phyloP scores from a whole-genome alignment of 1,140 invertebrate genomes.

The Drosophila ananassae region DNA sequence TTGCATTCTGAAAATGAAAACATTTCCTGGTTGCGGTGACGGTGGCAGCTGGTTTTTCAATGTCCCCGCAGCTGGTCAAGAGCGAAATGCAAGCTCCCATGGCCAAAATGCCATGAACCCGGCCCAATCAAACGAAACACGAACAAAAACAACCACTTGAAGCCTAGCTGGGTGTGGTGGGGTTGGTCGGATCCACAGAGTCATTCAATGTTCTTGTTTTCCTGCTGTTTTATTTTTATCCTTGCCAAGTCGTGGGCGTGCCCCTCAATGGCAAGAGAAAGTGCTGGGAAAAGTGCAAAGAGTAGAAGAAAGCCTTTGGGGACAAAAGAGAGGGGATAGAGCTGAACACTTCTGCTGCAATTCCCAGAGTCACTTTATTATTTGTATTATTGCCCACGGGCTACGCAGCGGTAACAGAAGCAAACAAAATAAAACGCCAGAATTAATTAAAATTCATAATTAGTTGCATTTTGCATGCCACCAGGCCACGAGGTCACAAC shows the following conservation, averaged over 20 bases:
- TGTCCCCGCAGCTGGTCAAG: conserved; percentile 9
- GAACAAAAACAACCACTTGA: conserved; percentile 25
- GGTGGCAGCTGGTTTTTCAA: conserved; percentile 12
- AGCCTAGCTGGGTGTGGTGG: neutral
- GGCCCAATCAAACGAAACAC: conserved; percentile 30
- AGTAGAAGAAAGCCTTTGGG: neutral
- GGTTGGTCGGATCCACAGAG: conserved; percentile 18
- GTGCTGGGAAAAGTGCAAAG: conserved; percentile 2
- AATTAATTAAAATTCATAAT: conserved; percentile 76
- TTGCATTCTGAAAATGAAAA: conserved; percentile 27
- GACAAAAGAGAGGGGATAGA: neutral
- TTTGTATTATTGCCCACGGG: conserved; percentile 40
- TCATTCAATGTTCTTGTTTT: conserved; percentile 41
- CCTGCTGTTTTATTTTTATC: conserved; percentile 28
- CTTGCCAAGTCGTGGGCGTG: neutral
- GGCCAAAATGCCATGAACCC: conserved; percentile 34
- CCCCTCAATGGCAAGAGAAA: conserved; percentile 1
- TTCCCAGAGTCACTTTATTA: conserved; percentile 47
- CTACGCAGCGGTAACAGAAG: conserved; percentile 3
- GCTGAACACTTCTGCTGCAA: conserved; percentile 23
- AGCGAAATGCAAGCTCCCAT: conserved; percentile 23
- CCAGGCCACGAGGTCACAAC: conserved; percentile 52
- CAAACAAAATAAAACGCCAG: conserved; percentile 57
- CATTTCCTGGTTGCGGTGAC: conserved; percentile 20
- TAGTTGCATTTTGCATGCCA: conserved; percentile 60